A percentile compares a stretch with the other conserved stretches of the same genome.
These are phyloP conservation scores for Atrina japonica DNA, from an alignment of 2,888 invertebrate species.

Conservation along the genomic window DNA sequence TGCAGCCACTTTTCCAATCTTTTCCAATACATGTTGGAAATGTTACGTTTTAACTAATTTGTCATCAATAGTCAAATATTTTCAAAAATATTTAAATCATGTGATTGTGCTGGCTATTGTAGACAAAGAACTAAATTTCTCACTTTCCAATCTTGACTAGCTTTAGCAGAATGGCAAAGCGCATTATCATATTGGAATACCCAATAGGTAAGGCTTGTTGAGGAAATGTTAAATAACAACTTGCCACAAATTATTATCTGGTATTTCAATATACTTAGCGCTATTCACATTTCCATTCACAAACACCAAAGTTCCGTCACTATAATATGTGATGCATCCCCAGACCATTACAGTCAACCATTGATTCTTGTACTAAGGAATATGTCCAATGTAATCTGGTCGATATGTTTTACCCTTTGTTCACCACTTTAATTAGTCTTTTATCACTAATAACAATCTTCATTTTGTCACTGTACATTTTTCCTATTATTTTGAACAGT, in stretches of 20 bases:
- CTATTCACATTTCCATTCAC: slow-evolving; percentile 13
- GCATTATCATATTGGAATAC: slow-evolving; percentile 17
- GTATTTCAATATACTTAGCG: not conserved
- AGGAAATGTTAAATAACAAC: slow-evolving; percentile 12
- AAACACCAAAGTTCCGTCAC: not conserved
- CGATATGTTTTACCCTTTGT: not conserved
- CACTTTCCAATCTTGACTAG: not conserved
- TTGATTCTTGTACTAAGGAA: not conserved
- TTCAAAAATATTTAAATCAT: slow-evolving; percentile 9
- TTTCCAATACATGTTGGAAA: too few species aligned
- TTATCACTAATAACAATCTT: not conserved
- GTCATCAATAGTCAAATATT: slow-evolving; percentile 17
- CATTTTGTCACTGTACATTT: slow-evolving; percentile 10
- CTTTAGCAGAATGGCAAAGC: not conserved
- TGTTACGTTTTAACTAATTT: slow-evolving; percentile 8
- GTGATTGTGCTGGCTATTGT: slow-evolving; percentile 20
- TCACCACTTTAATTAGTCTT: slow-evolving; percentile 1
- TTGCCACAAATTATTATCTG: slow-evolving; percentile 2
- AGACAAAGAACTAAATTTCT: slow-evolving; percentile 8
- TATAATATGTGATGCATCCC: not conserved
- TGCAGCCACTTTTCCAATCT: too few species aligned
- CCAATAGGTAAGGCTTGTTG: not conserved
- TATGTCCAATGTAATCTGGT: slow-evolving; percentile 1
- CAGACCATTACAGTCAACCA: not conserved
- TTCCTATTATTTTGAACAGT: not conserved